Conservation (phyloP, 2,797 vertebrate species). For the Anas capensis region DNA sequence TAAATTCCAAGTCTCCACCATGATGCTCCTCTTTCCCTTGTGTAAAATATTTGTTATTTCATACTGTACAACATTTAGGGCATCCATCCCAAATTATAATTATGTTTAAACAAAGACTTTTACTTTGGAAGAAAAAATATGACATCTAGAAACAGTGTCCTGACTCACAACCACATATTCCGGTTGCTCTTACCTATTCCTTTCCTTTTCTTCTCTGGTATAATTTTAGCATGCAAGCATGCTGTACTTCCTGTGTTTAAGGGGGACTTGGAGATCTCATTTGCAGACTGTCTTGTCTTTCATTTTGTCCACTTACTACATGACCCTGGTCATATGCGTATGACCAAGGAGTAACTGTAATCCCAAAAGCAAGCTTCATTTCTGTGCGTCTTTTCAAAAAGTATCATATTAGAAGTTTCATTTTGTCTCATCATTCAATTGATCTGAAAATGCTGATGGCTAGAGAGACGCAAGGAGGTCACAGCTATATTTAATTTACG, state of each 20-base stretch:
- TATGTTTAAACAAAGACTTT: neutral
- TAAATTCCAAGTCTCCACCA: neutral
- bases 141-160: neutral
- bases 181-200: neutral
- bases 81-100: neutral
- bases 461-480: neutral
- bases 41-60: neutral
- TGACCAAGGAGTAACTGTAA: neutral
- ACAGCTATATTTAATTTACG: neutral
- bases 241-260: neutral
- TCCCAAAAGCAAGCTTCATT: neutral
- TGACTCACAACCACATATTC: neutral
- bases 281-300: neutral
- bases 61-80: neutral
- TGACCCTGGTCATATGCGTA: neutral
- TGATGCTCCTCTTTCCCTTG: accelerated
- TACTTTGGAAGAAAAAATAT: neutral
- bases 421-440: conserved; percentile 10
- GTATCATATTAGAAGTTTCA: conserved; percentile 10
- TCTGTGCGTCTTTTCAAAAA: conserved; percentile 37
- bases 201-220: neutral
- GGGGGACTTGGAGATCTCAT: neutral
- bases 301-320: neutral
- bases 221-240: neutral
- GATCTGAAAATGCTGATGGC: neutral